phyloP scores from a whole-genome alignment of 2,113 vertebrate genomes.

The Polypterus bichir region DNA sequence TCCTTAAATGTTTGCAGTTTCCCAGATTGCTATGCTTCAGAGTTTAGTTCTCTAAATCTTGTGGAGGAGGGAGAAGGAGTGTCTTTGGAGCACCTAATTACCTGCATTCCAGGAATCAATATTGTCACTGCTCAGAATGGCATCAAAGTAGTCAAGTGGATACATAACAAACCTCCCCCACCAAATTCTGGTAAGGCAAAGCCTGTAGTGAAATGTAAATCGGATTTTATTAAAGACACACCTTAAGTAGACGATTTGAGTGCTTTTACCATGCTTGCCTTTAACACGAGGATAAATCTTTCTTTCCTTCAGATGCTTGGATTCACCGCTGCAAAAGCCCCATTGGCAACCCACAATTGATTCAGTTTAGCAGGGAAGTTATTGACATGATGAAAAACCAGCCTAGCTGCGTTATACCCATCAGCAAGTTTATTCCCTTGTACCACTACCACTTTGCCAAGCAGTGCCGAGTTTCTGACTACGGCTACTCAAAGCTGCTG shows the following conservation, averaged over 20 bases:
- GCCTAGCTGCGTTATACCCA: constrained; percentile 67
- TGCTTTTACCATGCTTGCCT: too few relatives aligned
- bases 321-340: constrained; percentile 86
- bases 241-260: too few relatives aligned
- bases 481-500: constrained; percentile 83
- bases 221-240: too few relatives aligned
- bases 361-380: constrained; percentile 91
- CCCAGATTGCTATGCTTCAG: constrained; percentile 80
- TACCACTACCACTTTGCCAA: constrained; percentile 97
- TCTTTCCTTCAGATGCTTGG: constrained; percentile 67
- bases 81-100: constrained; percentile 85
- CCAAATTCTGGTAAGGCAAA: constrained; percentile 60
- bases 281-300: neutral
- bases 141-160: constrained; percentile 93
- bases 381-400: constrained; percentile 87
- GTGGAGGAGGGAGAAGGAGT: constrained; percentile 67
- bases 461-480: constrained; percentile 91
- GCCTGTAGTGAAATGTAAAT: too few relatives aligned
- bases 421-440: constrained; percentile 85
- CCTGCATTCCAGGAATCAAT: constrained; percentile 83
- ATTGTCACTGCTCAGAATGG: constrained; percentile 87
- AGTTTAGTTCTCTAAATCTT: constrained; percentile 62
- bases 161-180: constrained; percentile 87
- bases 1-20: constrained; percentile 51
- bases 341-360: constrained; percentile 88